These are phyloP conservation scores for Nysson spinosus DNA, from an alignment of 2,888 invertebrate genomes.

Conservation along the genomic window DNA sequence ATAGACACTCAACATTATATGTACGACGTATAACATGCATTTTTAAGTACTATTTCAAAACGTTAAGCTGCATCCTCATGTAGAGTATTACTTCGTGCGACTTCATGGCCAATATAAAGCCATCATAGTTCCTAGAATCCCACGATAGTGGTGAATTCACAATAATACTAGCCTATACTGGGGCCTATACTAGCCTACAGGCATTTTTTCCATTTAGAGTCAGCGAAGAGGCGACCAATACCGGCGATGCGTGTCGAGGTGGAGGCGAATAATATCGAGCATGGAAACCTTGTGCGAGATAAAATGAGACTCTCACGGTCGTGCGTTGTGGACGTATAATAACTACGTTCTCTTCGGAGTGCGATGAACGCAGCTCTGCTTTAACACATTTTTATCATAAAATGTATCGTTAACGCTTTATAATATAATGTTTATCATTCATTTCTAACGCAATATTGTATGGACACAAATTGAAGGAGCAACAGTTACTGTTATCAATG, in stretches of 20 bases:
- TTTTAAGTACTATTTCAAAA: too few species aligned
- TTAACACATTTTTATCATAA: conserved; percentile 28
- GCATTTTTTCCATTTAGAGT: conserved; percentile 42
- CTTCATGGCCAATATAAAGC: not conserved
- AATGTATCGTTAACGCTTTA: too few species aligned
- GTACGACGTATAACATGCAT: too few species aligned
- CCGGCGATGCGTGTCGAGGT: conserved; percentile 36
- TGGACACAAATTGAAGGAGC: too few species aligned
- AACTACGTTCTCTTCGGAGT: conserved; percentile 57
- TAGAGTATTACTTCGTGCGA: not conserved
- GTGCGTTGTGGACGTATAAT: conserved; percentile 46
- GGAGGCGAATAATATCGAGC: conserved; percentile 54
- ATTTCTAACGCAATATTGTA: too few species aligned
- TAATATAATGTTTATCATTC: too few species aligned
- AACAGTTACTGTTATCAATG: too few species aligned
- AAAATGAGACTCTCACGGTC: conserved; percentile 58
- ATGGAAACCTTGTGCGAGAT: conserved; percentile 61
- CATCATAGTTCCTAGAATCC: conserved; percentile 19
- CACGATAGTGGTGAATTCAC: conserved; percentile 18
- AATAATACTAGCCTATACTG: too few species aligned
- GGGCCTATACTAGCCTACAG: conserved; percentile 30
- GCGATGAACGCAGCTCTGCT: too few species aligned
- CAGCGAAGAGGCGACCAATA: conserved; percentile 42
- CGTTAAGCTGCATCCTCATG: too few species aligned
- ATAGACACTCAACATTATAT: too few species aligned